Evolutionary conservation across 2,888 invertebrate species (phyloP).

Genomic region (Atrina japonica): DNA sequence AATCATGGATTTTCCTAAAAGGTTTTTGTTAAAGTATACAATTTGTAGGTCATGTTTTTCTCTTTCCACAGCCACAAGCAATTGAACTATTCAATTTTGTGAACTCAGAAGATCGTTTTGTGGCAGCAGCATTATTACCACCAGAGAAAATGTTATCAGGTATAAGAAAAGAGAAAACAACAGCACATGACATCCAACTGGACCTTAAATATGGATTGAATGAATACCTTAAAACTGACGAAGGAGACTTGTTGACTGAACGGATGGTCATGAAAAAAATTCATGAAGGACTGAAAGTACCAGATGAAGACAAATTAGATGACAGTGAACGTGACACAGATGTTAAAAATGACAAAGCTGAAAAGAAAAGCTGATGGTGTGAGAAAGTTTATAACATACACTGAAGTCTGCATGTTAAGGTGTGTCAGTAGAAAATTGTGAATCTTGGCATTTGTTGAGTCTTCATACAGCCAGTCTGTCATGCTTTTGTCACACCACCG

Average conservation of each 20-base stretch:
- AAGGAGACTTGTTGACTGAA: neutral
- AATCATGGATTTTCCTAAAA: neutral
- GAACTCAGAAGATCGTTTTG: constrained; percentile 89
- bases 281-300: neutral
- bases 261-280: neutral
- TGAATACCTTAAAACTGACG: neutral
- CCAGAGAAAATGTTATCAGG: constrained; percentile 68
- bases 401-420: too few species aligned
- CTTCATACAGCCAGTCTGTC: too few species aligned
- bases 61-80: constrained; percentile 86
- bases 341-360: neutral
- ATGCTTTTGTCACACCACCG: too few species aligned
- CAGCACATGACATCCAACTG: too few species aligned
- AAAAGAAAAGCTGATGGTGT: neutral
- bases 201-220: too few species aligned
- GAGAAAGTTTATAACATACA: too few species aligned
- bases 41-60: too few species aligned
- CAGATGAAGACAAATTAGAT: neutral
- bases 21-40: neutral
- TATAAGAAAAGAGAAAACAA: too few species aligned
- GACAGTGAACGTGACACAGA: neutral
- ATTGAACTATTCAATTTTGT: constrained; percentile 95
- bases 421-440: too few species aligned
- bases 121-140: constrained; percentile 84
- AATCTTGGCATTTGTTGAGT: too few species aligned